These are phyloP conservation scores for Drosophila nigromelanica DNA, from an alignment of 1,140 invertebrate species.

Conservation along the genomic window DNA sequence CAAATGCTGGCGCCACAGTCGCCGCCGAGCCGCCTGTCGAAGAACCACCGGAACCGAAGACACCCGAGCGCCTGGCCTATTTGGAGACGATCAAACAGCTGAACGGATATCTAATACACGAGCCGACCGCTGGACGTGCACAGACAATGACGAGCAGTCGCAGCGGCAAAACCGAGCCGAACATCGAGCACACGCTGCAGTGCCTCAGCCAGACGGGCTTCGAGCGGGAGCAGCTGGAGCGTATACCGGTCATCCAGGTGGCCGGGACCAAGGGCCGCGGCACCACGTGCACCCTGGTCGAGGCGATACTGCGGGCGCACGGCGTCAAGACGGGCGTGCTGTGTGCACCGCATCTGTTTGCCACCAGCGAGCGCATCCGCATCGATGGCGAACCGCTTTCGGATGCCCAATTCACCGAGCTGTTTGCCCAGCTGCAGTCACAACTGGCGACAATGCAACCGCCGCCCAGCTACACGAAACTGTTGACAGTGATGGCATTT, in stretches of 20 bases:
- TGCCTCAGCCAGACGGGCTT: constrained; percentile 52
- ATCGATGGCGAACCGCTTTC: constrained; percentile 93
- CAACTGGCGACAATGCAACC: constrained; percentile 85
- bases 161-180: constrained; percentile 29
- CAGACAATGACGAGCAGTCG: constrained; percentile 14
- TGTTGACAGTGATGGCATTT: constrained; percentile 96
- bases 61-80: constrained; percentile 55
- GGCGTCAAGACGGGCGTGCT: constrained; percentile 97
- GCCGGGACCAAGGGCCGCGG: constrained; percentile 84
- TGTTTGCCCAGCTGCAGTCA: constrained; percentile 94
- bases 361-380: constrained; percentile 95
- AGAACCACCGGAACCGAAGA: constrained; percentile 26
- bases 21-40: neutral
- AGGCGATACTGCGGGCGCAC: constrained; percentile 93
- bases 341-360: constrained; percentile 97
- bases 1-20: neutral
- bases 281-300: constrained; percentile 96
- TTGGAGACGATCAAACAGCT: constrained; percentile 45
- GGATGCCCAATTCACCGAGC: constrained; percentile 89
- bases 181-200: constrained; percentile 49
- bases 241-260: constrained; percentile 64
- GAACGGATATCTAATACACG: constrained; percentile 52
- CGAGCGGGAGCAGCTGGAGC: constrained; percentile 24
- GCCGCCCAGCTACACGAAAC: constrained; percentile 97
- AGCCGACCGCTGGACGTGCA: constrained; percentile 27